Evolutionary conservation across 2,113 vertebrate genomes (phyloP), one percentile per base, ranked within the genome.

Genomic region (Cathartes aura): DNA sequence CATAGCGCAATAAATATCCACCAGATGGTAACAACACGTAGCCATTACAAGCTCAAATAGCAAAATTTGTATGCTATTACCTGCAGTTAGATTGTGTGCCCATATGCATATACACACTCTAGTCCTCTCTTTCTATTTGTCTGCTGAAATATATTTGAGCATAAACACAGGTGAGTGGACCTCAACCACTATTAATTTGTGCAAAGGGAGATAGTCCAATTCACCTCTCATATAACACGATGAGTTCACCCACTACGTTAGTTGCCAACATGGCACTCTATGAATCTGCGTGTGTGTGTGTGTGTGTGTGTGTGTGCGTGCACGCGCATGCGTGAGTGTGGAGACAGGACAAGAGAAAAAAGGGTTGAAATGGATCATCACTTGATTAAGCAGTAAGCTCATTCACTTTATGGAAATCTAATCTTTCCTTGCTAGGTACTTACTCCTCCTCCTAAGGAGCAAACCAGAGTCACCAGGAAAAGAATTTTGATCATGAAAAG

Each of bases 291-390:
- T 55, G 9, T 21, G 24, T 24, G 30, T 55, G 9, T 21, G 5
- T 10, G 62, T 3, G 4, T 1, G n/a, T 15, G 24, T n/a, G 5
- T 38, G 8, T 15, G 52, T 1, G 8, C 0, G 5, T 5, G 2
- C 3, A 4, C 2, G 2, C 5, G 7, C 22, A 4, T 12, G 23
- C 19, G 42, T 20, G 15, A 56, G 9, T 32, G 38, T 19, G 18
- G 75, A 82, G 23, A 70, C 7, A 68, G 30, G 26, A 60, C 7
- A 60, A 78, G 15, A 81, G 42, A 67, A 74, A 60, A 56, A 87
- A 20, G 0, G 12, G 42, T 42, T 68, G 34, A 60, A 93, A 79
- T 53, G 12, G 38, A 79, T 80, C 48, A 34, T 60, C 6, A 9
- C 13, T 29, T 75, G 34, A 43, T 81, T 80, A 85, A 60, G 40